Evolutionary conservation across 2,113 vertebrate species (phyloP), one percentile per base, ranked within the genome.

Genomic region (Meles meles): DNA sequence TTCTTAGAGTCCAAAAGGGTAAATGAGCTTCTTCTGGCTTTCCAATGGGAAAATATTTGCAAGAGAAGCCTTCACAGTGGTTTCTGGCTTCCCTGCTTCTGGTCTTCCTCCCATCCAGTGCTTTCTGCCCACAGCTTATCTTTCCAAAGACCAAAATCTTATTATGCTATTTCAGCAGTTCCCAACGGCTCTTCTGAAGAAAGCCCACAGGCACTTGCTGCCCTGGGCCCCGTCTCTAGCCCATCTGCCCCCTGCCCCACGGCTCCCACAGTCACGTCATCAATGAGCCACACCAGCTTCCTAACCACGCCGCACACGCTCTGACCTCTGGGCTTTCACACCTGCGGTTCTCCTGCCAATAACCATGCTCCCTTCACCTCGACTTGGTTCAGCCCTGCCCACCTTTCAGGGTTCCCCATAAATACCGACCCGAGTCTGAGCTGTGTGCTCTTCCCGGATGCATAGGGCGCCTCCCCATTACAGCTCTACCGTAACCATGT

Each of bases 381-480:
- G 47, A 83, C 44, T n/a, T 17, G 2, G 23, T 18, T 81, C 39
- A 39, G 72, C 49, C 61, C 44, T 47, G 20, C 37, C 0, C 44
- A 11, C 29, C 29, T 44, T 42, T 52, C 27, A 69, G 79, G 37
- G 42, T 8, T 47, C 91, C 47, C 61, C 39, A 20, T 9, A 21
- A 7, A 14, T 3, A 15, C 34, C 20, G 0, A 4, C 37, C 20
- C 23, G 9, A 18, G 74, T 34, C 2, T 44, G 74, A 69, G 1
- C 1, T 52, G 93, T 31, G 29, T 15, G 8, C 21, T 57, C 42
- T 42, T 79, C 59, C 37, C 11, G 0, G 2, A 20, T 39, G 27
- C 31, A 34, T 1, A 1, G 0, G 44, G 42, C 0, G 0, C 59
- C 14, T 55, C 27, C 47, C n/a, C 14, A 15, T 23, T 7, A 7